phyloP scores from a whole-genome alignment of 2,797 vertebrate genomes.

The Pseudopleuronectes americanus region DNA sequence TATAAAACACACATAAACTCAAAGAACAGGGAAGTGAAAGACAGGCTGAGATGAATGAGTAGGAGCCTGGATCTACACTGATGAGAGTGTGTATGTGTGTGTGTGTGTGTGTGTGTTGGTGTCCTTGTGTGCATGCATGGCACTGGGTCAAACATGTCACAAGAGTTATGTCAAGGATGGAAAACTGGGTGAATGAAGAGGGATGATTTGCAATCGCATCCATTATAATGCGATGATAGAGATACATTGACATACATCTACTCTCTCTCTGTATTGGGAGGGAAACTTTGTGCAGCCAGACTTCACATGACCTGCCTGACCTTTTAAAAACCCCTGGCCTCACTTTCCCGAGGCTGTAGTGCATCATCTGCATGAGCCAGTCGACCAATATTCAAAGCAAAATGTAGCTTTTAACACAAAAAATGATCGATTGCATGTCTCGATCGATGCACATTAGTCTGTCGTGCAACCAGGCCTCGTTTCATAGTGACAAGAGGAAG shows the following conservation, averaged over 20 bases:
- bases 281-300: no score
- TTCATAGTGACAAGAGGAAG: neutral
- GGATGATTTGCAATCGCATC: conserved; percentile 7
- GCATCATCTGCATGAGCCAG: neutral
- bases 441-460: conserved; percentile 30
- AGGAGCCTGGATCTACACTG: conserved; percentile 10
- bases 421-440: conserved; percentile 25
- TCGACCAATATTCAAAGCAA: conserved; percentile 6
- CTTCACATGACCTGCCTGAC: conserved; percentile 1
- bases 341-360: conserved; percentile 3
- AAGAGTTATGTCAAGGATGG: conserved; percentile 43
- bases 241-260: neutral
- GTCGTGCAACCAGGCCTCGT: neutral
- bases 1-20: conserved; percentile 18
- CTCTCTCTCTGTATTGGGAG: neutral
- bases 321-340: conserved; percentile 16
- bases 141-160: conserved; percentile 67
- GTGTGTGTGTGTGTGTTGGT: conserved; percentile 8
- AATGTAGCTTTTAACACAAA: conserved; percentile 37
- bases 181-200: conserved; percentile 7
- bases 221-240: neutral
- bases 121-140: conserved; percentile 14
- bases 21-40: neutral
- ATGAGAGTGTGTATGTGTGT: neutral
- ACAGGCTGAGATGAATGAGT: conserved; percentile 34